These are phyloP conservation scores for Drosophila ohnishii DNA, from an alignment of 1,140 invertebrate genomes.

Conservation along the genomic window DNA sequence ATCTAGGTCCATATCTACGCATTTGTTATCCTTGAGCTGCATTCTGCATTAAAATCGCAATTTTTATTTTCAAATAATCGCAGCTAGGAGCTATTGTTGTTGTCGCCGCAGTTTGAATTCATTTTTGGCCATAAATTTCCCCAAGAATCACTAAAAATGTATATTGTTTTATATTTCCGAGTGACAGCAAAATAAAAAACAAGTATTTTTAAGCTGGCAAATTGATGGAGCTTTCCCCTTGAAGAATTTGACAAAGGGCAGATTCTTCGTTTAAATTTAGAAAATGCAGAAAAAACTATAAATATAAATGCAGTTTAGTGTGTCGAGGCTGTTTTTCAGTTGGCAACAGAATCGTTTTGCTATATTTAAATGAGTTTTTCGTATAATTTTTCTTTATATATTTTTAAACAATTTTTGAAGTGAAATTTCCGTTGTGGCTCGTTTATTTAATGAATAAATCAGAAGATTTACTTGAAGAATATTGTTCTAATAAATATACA, in stretches of 20 bases:
- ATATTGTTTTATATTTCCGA: slow-evolving; percentile 7
- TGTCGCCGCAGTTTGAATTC: slow-evolving; percentile 33
- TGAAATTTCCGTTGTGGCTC: background rate
- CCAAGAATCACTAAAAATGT: slow-evolving; percentile 24
- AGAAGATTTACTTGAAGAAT: background rate
- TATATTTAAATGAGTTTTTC: slow-evolving; percentile 14
- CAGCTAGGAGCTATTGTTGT: slow-evolving; percentile 20
- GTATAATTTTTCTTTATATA: background rate
- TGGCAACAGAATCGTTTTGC: slow-evolving; percentile 44
- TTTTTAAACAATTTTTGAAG: background rate
- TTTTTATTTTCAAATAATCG: slow-evolving; percentile 64
- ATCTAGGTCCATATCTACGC: slow-evolving; percentile 83
- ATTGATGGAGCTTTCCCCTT: slow-evolving; percentile 3
- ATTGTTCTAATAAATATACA: background rate
- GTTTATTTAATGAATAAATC: background rate
- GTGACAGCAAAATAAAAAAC: slow-evolving; percentile 58
- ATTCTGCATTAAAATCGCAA: slow-evolving; percentile 49
- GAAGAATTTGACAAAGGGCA: slow-evolving; percentile 40
- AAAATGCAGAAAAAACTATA: slow-evolving; percentile 44
- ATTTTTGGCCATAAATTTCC: slow-evolving; percentile 59
- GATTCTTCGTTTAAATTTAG: slow-evolving; percentile 47
- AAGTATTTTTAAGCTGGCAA: slow-evolving; percentile 44
- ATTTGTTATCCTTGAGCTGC: slow-evolving; percentile 77
- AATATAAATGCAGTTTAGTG: slow-evolving; percentile 59
- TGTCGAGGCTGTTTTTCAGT: slow-evolving; percentile 64